phyloP scores from a whole-genome alignment of 2,113 vertebrate species.

The Xenopus laevis region DNA sequence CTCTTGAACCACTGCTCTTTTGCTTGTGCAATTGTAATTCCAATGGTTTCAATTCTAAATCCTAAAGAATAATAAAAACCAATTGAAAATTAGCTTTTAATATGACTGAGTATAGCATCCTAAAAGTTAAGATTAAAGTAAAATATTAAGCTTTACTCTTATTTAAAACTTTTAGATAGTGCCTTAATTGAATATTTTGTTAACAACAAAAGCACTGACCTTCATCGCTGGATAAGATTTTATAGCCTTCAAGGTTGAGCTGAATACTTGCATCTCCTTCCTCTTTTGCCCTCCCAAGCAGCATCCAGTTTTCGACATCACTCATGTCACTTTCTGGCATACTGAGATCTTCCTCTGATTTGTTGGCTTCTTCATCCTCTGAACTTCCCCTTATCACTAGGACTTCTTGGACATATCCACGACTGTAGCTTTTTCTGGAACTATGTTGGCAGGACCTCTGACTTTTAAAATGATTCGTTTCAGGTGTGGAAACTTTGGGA shows the following conservation, averaged over 20 bases:
- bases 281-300: slow-evolving; percentile 71
- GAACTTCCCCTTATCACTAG: slow-evolving; percentile 65
- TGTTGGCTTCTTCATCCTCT: slow-evolving; percentile 46
- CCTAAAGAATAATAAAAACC: too few relatives aligned
- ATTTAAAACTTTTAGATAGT: too few relatives aligned
- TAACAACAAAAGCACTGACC: slow-evolving; percentile 48
- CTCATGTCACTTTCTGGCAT: slow-evolving; percentile 63
- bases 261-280: slow-evolving; percentile 76
- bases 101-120: too few relatives aligned
- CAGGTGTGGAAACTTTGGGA: neutral
- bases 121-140: too few relatives aligned
- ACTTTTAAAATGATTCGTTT: neutral
- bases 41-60: too few relatives aligned
- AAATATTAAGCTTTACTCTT: too few relatives aligned
- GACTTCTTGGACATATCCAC: slow-evolving; percentile 42
- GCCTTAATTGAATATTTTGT: too few relatives aligned
- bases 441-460: neutral
- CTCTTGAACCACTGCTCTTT: too few relatives aligned
- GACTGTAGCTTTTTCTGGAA: slow-evolving; percentile 20
- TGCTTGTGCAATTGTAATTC: too few relatives aligned
- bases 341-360: slow-evolving; percentile 49
- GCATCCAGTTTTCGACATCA: slow-evolving; percentile 90
- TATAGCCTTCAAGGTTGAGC: slow-evolving; percentile 74
- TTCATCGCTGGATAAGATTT: slow-evolving; percentile 48
- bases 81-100: too few relatives aligned